These are phyloP conservation scores for Centruroides sculpturatus DNA, from an alignment of 1,140 invertebrate species.

Conservation along the genomic window DNA sequence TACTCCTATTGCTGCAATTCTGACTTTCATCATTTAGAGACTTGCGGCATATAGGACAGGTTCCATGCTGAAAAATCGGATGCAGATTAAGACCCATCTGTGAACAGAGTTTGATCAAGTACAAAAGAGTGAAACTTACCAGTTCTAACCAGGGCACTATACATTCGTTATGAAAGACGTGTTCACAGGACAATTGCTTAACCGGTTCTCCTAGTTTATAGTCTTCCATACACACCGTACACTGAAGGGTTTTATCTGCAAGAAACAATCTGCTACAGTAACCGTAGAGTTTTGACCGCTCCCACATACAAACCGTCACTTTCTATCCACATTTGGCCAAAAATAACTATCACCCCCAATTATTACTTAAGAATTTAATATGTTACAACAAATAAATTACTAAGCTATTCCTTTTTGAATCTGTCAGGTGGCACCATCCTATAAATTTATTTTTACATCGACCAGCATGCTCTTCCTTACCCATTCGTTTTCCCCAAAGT, in stretches of 20 bases:
- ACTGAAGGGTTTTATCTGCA: conserved; percentile 63
- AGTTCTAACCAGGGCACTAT: conserved; percentile 90
- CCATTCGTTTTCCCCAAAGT: too few species aligned
- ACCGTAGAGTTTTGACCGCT: too few species aligned
- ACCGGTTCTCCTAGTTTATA: conserved; percentile 70
- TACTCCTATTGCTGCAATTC: too few species aligned
- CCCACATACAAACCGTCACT: too few species aligned
- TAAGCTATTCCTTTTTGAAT: too few species aligned
- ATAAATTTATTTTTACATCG: neutral
- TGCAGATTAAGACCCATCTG: too few species aligned
- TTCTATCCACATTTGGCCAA: too few species aligned
- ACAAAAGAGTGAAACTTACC: conserved; percentile 32
- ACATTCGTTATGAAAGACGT: conserved; percentile 82
- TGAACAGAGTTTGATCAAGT: too few species aligned
- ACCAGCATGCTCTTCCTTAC: too few species aligned
- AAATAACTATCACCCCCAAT: too few species aligned
- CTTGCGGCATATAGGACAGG: conserved; percentile 87
- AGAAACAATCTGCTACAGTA: conserved; percentile 3
- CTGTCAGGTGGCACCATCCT: too few species aligned
- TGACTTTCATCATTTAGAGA: conserved; percentile 39
- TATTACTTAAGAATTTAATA: neutral
- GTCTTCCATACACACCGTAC: conserved; percentile 95
- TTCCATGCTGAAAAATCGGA: conserved; percentile 52
- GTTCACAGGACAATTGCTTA: conserved; percentile 71
- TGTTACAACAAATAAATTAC: neutral